A percentile compares a stretch with the other conserved stretches of the same genome.
Evolutionary conservation across 2,888 invertebrate genomes (phyloP).

Genomic region (Leucophora obtusa): DNA sequence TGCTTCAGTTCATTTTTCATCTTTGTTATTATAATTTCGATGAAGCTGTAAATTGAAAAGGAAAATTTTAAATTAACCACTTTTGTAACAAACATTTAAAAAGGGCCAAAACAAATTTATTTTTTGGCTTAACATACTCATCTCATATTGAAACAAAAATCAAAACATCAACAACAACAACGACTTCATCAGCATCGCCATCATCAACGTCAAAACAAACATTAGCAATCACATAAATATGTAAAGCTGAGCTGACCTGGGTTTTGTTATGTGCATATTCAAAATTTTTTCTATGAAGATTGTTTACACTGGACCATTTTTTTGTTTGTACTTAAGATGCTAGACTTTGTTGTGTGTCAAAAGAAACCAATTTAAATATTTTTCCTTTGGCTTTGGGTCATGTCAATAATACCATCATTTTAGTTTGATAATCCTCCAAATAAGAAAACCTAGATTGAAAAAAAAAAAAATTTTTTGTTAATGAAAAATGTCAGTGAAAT

Average conservation of each 20-base stretch:
- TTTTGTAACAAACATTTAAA: slow-evolving; percentile 46
- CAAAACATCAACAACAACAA: slow-evolving; percentile 7
- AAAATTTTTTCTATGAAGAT: slow-evolving; percentile 11
- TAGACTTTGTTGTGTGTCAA: slow-evolving; percentile 42
- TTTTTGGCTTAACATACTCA: slow-evolving; percentile 55
- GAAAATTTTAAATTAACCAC: slow-evolving; percentile 49
- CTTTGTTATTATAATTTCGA: slow-evolving; percentile 11
- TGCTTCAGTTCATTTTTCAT: slow-evolving; percentile 54
- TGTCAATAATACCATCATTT: slow-evolving; percentile 3
- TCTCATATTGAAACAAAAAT: background rate
- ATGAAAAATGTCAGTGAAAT: background rate
- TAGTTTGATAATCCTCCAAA: slow-evolving; percentile 39
- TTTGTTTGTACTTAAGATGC: slow-evolving; percentile 8
- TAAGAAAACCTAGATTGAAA: slow-evolving; percentile 9
- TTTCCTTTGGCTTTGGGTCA: slow-evolving; percentile 39
- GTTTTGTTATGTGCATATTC: background rate
- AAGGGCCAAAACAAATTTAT: slow-evolving; percentile 57
- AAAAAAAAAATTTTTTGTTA: slow-evolving; percentile 27
- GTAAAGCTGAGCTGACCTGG: slow-evolving; percentile 8
- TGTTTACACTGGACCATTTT: slow-evolving; percentile 4
- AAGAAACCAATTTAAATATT: slow-evolving; percentile 51
- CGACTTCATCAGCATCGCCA: slow-evolving; percentile 5
- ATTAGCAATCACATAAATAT: slow-evolving; percentile 15
- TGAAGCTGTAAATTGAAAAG: slow-evolving; percentile 52
- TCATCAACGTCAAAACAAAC: slow-evolving; percentile 47